These are phyloP conservation scores for Neoaliturus tenellus DNA, from an alignment of 2,888 invertebrate species.

Conservation along the genomic window DNA sequence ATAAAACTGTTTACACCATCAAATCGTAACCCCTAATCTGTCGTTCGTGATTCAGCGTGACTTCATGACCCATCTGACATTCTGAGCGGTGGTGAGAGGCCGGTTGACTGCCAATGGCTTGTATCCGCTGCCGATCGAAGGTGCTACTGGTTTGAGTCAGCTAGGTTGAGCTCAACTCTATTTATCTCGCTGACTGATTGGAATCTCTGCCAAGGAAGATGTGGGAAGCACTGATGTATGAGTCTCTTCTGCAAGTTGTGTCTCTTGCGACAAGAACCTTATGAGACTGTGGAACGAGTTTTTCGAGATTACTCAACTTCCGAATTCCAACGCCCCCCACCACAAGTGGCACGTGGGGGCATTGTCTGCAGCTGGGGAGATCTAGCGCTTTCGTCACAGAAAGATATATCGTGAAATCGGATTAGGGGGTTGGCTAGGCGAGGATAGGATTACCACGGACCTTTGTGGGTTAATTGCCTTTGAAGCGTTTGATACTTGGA, in stretches of 20 bases:
- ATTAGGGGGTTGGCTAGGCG: neutral
- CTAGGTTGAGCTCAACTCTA: conserved; percentile 16
- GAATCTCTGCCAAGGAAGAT: neutral
- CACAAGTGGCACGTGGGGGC: neutral
- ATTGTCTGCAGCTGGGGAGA: conserved; percentile 3
- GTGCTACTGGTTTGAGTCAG: neutral
- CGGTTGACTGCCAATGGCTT: neutral
- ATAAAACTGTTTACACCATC: neutral
- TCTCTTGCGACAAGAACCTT: too few relatives aligned
- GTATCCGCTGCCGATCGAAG: neutral
- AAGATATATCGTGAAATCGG: neutral
- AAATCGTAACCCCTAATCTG: neutral
- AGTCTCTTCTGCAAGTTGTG: too few relatives aligned
- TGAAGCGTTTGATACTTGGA: neutral
- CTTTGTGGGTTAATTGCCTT: neutral
- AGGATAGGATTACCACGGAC: neutral
- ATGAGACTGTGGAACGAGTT: neutral
- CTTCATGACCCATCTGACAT: conserved; percentile 25
- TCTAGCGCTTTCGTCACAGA: neutral
- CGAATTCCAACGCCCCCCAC: conserved; percentile 31
- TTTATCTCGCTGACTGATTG: conserved; percentile 22
- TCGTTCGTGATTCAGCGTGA: neutral
- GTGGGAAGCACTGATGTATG: neutral
- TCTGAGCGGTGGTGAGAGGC: neutral
- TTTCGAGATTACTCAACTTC: neutral